Evolutionary conservation across 1,140 invertebrate species (phyloP), one percentile per base, ranked within the genome.

Genomic region (Brachystomella parvula): DNA sequence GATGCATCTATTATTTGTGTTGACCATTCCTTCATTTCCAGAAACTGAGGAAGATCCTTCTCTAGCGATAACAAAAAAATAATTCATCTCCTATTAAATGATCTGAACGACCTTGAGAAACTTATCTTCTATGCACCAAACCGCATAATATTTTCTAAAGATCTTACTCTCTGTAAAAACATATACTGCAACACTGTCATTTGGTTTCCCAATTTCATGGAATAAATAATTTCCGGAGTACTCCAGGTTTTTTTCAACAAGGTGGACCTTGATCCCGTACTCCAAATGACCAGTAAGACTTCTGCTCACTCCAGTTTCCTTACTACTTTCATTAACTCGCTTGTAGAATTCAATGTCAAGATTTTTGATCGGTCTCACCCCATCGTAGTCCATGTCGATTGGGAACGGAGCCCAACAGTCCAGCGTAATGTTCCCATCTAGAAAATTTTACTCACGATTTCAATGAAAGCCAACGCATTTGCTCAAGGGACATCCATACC

Each of bases 11-110:
- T 15, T 3, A 53, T 53, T 12, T 15, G 15, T 6, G n/a, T n/a
- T n/a, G 12, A 19, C 21, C 49, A 12, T 26, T 53, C 49, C 21
- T 15, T 24, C 49, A 53, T 17, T 12, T 53, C 49, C 49, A 53
- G 49, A 53, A 53, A 53, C 24, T 53, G 49, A 17, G 49, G 49
- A 24, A 53, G 49, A 53, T 53, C 49, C 49, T 53, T 53, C 21
- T 53, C 49, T 53, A 15, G 49, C 3, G 24, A 9, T 6, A 53
- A 6, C 24, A 17, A 12, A 12, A n/a, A 44, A 44, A 12, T n/a
- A 44, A 9, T 44, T 44, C 9, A 44, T n/a, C n/a, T 44, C n/a
- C n/a, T 12, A 53, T 53, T 53, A 53, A 53, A 12, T 53, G 12
- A 17, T 53, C 12, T 53, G 49, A 26, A 53, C 24, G 49, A 53